A percentile compares a stretch with the other conserved stretches of the same genome.
phyloP scores from a whole-genome alignment of 1,140 invertebrate species.

The Drosophila kikkawai region DNA sequence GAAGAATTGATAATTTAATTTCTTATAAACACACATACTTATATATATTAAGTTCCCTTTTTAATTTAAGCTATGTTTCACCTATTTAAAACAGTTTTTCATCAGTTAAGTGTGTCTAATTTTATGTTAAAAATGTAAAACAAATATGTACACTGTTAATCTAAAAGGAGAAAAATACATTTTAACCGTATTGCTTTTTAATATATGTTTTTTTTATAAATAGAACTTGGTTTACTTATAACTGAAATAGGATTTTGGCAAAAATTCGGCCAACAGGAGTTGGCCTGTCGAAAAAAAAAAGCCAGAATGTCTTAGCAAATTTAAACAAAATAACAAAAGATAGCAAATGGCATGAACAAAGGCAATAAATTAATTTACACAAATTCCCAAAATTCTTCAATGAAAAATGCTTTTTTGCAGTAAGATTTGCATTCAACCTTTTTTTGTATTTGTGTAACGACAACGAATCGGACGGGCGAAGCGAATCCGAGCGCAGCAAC shows the following conservation, averaged over 20 bases:
- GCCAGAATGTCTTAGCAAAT: conserved; percentile 42
- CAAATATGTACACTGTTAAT: background rate
- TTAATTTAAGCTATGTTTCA: background rate
- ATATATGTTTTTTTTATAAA: conserved; percentile 6
- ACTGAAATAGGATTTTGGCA: background rate
- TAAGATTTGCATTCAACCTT: conserved; percentile 48
- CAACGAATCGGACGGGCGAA: conserved; percentile 56
- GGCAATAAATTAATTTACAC: conserved; percentile 75
- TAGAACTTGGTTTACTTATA: background rate
- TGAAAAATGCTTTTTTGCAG: conserved; percentile 50
- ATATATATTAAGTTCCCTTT: background rate
- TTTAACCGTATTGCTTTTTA: background rate
- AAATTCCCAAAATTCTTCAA: conserved; percentile 69
- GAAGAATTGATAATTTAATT: too few species aligned
- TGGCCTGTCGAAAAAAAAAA: conserved; percentile 8
- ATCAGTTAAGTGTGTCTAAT: background rate
- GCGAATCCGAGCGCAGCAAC: conserved; percentile 69
- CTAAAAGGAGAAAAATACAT: background rate
- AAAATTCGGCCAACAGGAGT: conserved; percentile 6
- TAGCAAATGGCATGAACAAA: conserved; percentile 61
- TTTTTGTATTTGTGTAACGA: conserved; percentile 35
- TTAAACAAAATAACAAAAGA: conserved; percentile 49
- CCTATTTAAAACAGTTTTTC: background rate
- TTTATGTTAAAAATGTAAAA: background rate
- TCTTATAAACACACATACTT: background rate